These are phyloP conservation scores for Eupsilia transversa DNA, from an alignment of 2,888 invertebrate species.

Conservation along the genomic window DNA sequence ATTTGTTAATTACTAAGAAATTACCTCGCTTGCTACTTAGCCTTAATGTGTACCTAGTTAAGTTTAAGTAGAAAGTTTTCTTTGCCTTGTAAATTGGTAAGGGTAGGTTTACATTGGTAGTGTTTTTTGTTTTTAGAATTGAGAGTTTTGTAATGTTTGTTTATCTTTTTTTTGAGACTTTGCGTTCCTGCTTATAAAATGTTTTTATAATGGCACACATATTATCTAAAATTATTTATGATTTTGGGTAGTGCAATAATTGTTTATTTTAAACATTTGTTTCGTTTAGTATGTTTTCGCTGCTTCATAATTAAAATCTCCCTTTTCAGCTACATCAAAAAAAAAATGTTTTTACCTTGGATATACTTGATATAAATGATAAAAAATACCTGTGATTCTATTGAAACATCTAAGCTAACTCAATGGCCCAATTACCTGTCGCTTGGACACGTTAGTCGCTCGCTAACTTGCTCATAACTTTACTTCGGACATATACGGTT, in stretches of 20 bases:
- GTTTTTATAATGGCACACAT: background rate
- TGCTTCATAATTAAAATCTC: background rate
- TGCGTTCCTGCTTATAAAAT: background rate
- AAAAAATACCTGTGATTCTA: background rate
- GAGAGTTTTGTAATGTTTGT: background rate
- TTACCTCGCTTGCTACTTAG: slow-evolving; percentile 52
- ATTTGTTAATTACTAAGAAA: slow-evolving; percentile 72
- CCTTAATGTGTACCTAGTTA: slow-evolving; percentile 58
- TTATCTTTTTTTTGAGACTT: background rate
- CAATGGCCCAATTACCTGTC: slow-evolving; percentile 48
- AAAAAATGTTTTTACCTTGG: background rate
- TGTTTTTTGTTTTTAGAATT: background rate
- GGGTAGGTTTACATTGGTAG: slow-evolving; percentile 15
- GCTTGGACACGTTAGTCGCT: slow-evolving; percentile 50
- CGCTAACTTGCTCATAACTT: slow-evolving; percentile 63
- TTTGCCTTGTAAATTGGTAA: slow-evolving; percentile 54
- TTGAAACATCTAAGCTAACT: slow-evolving; percentile 43
- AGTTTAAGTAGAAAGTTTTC: slow-evolving; percentile 61
- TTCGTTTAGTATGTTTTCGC: too few species aligned
- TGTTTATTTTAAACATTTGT: background rate
- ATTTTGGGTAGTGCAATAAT: background rate
- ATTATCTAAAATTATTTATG: background rate
- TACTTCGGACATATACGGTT: slow-evolving; percentile 43
- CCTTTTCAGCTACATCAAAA: too few species aligned
- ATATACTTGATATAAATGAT: too few species aligned